phyloP scores from a whole-genome alignment of 2,113 vertebrate genomes.

The Corvus moneduloides region DNA sequence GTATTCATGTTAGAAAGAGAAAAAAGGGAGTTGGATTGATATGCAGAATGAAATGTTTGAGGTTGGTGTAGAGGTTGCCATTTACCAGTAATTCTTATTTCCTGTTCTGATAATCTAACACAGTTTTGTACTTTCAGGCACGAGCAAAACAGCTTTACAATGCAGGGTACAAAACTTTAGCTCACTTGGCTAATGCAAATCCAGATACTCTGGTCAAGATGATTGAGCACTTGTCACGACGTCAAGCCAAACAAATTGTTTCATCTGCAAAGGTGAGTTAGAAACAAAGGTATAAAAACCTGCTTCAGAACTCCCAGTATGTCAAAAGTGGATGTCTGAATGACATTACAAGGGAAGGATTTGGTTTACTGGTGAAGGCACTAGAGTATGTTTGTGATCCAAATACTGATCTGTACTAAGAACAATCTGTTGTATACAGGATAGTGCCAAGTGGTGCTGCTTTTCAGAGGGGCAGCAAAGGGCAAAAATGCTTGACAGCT shows the following conservation, averaged over 20 bases:
- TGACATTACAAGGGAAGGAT: background rate
- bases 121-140: constrained; percentile 70
- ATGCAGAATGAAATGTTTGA: background rate
- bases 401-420: background rate
- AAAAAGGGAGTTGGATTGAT: background rate
- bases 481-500: background rate
- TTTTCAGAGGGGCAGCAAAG: background rate
- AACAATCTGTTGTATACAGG: background rate
- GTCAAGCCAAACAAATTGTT: constrained; percentile 87
- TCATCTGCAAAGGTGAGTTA: constrained; percentile 88
- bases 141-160: constrained; percentile 90
- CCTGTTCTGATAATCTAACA: background rate
- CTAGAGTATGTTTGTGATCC: background rate
- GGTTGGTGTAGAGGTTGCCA: background rate
- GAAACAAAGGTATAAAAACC: background rate
- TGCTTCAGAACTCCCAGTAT: background rate
- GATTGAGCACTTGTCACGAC: constrained; percentile 81
- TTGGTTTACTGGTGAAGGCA: background rate
- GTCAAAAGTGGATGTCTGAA: background rate
- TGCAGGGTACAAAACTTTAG: constrained; percentile 86
- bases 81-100: background rate
- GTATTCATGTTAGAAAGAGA: background rate
- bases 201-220: constrained; percentile 76
- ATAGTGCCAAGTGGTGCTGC: background rate
- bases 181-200: constrained; percentile 87